Evolutionary conservation across 2,888 invertebrate species (phyloP), one percentile per base, ranked within the genome.

Genomic region (Callyntrura guangdongensis): DNA sequence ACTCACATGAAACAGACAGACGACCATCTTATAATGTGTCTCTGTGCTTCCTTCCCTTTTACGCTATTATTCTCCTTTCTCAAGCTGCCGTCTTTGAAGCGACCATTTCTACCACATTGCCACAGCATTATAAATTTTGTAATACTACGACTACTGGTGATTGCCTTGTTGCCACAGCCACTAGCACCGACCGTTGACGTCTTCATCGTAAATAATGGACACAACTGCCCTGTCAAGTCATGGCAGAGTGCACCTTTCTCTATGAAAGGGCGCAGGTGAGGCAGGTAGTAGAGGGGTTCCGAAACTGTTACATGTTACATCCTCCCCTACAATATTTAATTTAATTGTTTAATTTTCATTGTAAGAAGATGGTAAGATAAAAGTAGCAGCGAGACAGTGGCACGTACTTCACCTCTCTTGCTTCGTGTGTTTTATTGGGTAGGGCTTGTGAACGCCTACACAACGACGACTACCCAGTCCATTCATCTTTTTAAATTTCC

Each of bases 401-500:
- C 17, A 6, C 17, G 45, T 61, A 45, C 36, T 36, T 36, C 36
- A 36, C 36, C 36, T 36, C 36, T 36, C 36, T n/a, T 36, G 36
- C 6, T 36, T 17, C 14, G 59, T n/a, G 6, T 20, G 17, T 17
- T 77, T 59, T 81, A 59, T 82, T 82, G 64, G 47, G 45, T 45
- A 12, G 36, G 36, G 61, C 20, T 14, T 5, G 25, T 17, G 14
- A 49, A 82, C 86, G 79, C 86, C 86, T 64, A 77, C 86, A 86
- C 86, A 12, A 6, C 45, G 4, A 56, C 49, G 20, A 59, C 85
- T 74, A 12, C 45, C 20, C 17, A 59, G 47, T 22, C 85, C 72
- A 86, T 86, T 86, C 74, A 86, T 86, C 86, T 86, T 86, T 22
- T 61, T 11, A 64, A 69, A 59, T 61, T 79, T 86, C 64, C 49